Percentiles rank a stretch among this genome's conserved stretches.
Conservation (phyloP, 30 jellyfish, hydroid and myxozoan genomes). For the Cassiopea xamachana region DNA sequence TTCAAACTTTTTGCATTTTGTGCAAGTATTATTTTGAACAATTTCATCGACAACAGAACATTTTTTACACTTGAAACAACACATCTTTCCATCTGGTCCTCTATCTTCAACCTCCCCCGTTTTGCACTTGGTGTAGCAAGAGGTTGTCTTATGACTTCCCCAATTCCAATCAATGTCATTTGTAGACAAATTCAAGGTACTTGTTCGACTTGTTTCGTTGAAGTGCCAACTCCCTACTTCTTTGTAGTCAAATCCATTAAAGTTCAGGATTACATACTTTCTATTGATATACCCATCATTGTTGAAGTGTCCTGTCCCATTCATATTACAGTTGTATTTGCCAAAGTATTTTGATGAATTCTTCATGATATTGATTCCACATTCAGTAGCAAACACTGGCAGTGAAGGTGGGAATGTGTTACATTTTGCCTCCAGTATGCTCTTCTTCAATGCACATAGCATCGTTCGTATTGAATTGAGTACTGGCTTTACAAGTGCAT, state of each 20-base stretch:
- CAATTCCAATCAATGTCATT: background rate
- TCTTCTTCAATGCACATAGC: constrained; percentile 43
- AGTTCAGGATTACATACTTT: background rate
- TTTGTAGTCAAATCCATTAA: constrained; percentile 5
- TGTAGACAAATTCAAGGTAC: background rate
- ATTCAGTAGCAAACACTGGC: background rate
- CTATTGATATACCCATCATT: background rate
- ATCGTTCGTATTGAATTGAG: constrained; percentile 23
- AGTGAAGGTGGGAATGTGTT: background rate
- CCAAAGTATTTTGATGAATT: constrained; percentile 1
- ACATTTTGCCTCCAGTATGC: too few relatives aligned
- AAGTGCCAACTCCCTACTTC: constrained; percentile 30
- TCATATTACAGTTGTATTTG: background rate
- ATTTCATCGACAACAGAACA: background rate
- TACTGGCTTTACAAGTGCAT: constrained; percentile 49
- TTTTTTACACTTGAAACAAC: constrained; percentile 11
- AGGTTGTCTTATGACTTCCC: background rate
- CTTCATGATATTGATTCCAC: background rate
- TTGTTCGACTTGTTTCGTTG: background rate
- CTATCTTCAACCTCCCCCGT: constrained; percentile 18
- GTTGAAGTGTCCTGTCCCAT: constrained; percentile 6
- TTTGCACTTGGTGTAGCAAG: constrained; percentile 12
- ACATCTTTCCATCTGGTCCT: background rate
- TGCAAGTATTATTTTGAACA: background rate
- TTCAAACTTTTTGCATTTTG: background rate